Evolutionary conservation across 2,113 vertebrate species (phyloP), one percentile per base, ranked within the genome.

Genomic region (Zingel zingel): DNA sequence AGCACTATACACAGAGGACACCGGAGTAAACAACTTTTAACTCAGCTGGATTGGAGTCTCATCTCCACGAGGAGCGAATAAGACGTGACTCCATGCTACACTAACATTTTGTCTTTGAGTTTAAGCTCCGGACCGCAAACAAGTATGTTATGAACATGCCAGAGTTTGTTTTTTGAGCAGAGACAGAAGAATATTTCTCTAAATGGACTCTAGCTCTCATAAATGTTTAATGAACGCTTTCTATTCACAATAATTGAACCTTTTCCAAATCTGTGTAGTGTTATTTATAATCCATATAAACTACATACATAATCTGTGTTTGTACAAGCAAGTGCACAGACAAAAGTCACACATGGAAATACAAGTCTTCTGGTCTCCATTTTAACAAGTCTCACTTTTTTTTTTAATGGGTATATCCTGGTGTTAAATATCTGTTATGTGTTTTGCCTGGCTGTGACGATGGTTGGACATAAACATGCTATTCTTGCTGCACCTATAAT

Each of bases 361-460:
- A 65, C 56, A 23, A 82, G 77, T 81, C 89, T 85, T 45, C 81
- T 25, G 58, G 45, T 70, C 78, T 86, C 71, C 27, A 16, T 70
- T 91, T 91, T 86, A 90, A 91, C 89, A 90, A 89, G 89, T 88
- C 88, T 86, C 82, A 48, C 53, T 90, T 50, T 47, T 30, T 48
- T 83, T 88, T 90, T 91, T 84, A 82, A 89, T 62, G 71, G 86
- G 47, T 43, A 45, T 72, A 88, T 85, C 87, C 86, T 86, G 86
- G 92, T 83, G 54, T 89, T 89, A 86, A 91, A 91, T 83, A 86
- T 86, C 84, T 79, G 67, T 57, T 70, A 86, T 77, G 86, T 90
- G 86, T 85, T 91, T 91, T 82, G 75, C 72, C 89, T 81, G 84
- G 88, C 88, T 77, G 82, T 78, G 47, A 67, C 74, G 80, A 83